A percentile compares a stretch with the other conserved stretches of the same genome.
Conservation (phyloP, 92 coral and sea anemone genomes). For the Epizoanthus ramosus region DNA sequence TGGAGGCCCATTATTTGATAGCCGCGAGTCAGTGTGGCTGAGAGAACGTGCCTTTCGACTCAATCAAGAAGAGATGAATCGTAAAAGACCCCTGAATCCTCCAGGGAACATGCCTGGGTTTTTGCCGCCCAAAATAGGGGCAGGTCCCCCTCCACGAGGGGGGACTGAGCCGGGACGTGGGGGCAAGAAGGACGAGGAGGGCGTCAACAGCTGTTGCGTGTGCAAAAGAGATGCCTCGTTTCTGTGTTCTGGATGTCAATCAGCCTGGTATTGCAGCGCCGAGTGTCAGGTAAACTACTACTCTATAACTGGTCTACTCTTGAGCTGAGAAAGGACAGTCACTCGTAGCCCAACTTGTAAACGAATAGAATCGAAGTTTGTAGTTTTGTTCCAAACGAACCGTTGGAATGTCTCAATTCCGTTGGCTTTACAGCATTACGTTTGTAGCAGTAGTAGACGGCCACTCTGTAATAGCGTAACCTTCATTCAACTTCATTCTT, state of each 20-base stretch:
- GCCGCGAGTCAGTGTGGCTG: constrained; percentile 80
- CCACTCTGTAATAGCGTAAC: no score
- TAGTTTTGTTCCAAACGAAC: no score
- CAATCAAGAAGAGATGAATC: constrained; percentile 62
- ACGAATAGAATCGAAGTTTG: no score
- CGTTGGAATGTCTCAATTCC: no score
- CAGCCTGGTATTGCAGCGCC: constrained; percentile 98
- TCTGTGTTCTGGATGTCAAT: constrained; percentile 98
- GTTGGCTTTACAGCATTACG: no score
- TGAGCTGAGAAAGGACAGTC: no score
- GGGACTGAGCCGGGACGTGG: constrained; percentile 42
- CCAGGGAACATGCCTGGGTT: constrained; percentile 56
- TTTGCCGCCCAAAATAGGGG: constrained; percentile 68
- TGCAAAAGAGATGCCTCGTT: constrained; percentile 97
- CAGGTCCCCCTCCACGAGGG: constrained; percentile 59
- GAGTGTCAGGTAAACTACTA: constrained; percentile 88
- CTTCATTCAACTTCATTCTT: no score
- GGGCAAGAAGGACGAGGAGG: constrained; percentile 64
- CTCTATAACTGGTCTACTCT: no score
- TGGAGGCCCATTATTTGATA: constrained; percentile 46
- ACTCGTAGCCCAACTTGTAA: no score
- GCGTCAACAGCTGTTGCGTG: constrained; percentile 81
- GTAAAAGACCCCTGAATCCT: constrained; percentile 58
- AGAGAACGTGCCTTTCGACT: constrained; percentile 73
- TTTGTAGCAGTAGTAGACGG: no score